These are phyloP conservation scores for Octodon degus DNA, from an alignment of 2,113 vertebrate species.

Conservation along the genomic window DNA sequence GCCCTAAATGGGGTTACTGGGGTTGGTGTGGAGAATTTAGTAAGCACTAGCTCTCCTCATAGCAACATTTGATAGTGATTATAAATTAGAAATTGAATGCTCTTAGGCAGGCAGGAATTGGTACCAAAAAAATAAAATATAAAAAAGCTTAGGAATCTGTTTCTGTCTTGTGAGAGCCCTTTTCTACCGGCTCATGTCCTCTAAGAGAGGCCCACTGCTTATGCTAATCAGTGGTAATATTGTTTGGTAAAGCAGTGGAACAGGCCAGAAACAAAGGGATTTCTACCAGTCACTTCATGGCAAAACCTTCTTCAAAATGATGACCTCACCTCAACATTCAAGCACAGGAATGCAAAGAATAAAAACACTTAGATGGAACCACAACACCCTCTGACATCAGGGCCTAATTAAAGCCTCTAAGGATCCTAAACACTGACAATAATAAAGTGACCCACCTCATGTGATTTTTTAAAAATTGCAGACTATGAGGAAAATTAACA, in stretches of 20 bases:
- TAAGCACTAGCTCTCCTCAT: neutral
- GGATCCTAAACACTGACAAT: conserved; percentile 59
- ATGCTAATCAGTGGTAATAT: conserved; percentile 18
- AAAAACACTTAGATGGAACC: conserved; percentile 60
- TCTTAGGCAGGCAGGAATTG: neutral
- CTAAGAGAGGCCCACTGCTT: conserved; percentile 3
- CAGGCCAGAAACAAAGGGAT: conserved; percentile 39
- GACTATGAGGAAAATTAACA: conserved; percentile 42
- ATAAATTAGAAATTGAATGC: neutral
- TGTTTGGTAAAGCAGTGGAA: conserved; percentile 39
- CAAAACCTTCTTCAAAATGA: conserved; percentile 57
- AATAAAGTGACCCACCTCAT: conserved; percentile 2
- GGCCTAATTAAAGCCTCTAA: conserved; percentile 67
- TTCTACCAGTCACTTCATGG: conserved; percentile 46
- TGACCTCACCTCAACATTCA: conserved; percentile 69
- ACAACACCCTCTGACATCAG: conserved; percentile 55
- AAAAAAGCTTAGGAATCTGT: neutral
- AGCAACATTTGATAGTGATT: conserved; percentile 34
- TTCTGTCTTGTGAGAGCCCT: neutral
- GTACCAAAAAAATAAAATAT: neutral
- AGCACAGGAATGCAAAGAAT: conserved; percentile 51
- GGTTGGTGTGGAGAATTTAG: neutral
- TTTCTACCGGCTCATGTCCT: neutral
- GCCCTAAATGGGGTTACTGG: conserved; percentile 36
- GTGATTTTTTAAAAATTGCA: conserved; percentile 10